Evolutionary conservation across 2,888 invertebrate genomes (phyloP), one percentile per base, ranked within the genome.

Genomic region (Artemia sp.): DNA sequence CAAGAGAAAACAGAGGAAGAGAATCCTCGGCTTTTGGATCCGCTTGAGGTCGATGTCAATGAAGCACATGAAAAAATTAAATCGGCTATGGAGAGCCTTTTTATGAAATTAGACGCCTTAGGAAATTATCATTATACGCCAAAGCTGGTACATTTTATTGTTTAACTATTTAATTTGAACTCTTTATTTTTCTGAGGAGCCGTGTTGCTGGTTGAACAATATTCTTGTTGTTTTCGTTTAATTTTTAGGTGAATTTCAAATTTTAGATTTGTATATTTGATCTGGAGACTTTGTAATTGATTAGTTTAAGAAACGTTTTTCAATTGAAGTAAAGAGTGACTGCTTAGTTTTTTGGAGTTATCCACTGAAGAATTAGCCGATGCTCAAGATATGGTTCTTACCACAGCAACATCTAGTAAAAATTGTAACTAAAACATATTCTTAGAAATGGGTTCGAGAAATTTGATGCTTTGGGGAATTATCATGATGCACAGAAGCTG

Each of bases 91-190:
- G 81, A 81, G 12, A 80, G 83, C 0, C 77, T 98, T 8, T 94
- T 96, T 76, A 78, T 83, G 0, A 89, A 95, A 78, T 81, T 98
- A 64, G 94, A 97, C 80, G 90, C 95, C 0, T 81, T 98, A 12
- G 88, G 89, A 1, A 94, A 97, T 78, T 95, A 89, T 79, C 91
- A 95, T 78, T 97, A 89, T 76, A 93, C 93, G 67, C 96, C 97
- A 0, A 90, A 87, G 81, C 84, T 85, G 71, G 84, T 84, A 77
- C 78, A 76, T 72, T 24, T 24, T 24, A 24, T 24, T 24, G 24
- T 24, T 24, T 24, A 24, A 24, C 24, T 24, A 24, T 24, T 24
- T n/a, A n/a, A 10, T 51, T 38, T 64, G 68, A 68, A 14, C 51
- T 9, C 11, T 64, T 19, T 5, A 8, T 8, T 64, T 12, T 67